These are phyloP conservation scores for Synergus itoensis DNA, from an alignment of 2,888 invertebrate species.

Conservation along the genomic window DNA sequence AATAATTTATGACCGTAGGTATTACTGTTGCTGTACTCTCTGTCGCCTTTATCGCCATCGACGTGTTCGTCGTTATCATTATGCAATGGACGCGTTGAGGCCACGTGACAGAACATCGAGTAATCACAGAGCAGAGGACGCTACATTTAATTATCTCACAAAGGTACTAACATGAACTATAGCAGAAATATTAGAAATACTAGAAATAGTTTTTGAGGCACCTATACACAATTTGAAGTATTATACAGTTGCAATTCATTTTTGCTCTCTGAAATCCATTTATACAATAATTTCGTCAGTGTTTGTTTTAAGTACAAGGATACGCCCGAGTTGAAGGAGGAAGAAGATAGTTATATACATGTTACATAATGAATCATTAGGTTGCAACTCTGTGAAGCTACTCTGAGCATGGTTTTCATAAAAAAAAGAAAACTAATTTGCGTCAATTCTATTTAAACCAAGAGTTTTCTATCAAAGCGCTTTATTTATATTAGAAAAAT, in stretches of 20 bases:
- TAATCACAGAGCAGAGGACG: constrained; percentile 46
- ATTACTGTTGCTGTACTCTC: constrained; percentile 59
- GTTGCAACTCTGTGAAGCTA: not conserved
- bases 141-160: not conserved
- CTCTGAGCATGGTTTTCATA: not conserved
- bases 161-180: constrained; percentile 9
- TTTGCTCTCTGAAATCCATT: not conserved
- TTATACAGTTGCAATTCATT: not conserved
- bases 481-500: not conserved
- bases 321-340: constrained; percentile 10
- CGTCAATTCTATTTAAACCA: not conserved
- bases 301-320: constrained; percentile 11
- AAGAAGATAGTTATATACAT: not conserved
- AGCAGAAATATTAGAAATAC: not conserved
- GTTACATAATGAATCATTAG: constrained; percentile 8
- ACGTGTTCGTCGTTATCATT: constrained; percentile 64
- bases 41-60: constrained; percentile 54
- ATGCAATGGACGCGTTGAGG: constrained; percentile 66
- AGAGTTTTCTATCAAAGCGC: not conserved
- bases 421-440: not conserved
- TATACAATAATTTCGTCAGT: not conserved
- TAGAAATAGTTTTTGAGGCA: not conserved
- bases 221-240: not conserved
- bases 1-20: constrained; percentile 48
- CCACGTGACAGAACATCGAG: constrained; percentile 52